Base-by-base conservation (phyloP, 2,797 vertebrate species). In the Clarias laeviceps region DNA sequence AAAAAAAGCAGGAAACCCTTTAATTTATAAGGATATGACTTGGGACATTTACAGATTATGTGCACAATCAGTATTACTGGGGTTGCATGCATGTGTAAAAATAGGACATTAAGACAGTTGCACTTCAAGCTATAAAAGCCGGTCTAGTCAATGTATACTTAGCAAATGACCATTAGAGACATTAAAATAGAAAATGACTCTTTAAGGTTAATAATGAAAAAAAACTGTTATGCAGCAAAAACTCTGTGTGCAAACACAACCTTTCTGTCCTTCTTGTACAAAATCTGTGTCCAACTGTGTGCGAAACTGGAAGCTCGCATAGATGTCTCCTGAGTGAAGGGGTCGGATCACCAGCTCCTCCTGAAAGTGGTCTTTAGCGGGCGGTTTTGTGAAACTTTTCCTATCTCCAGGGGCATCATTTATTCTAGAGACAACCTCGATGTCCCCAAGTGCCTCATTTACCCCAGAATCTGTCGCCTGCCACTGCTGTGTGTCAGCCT, bases 231-330 rank as follows among this genome's bases (percentile, higher is more conserved):
- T 17, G n/a, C 29, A 22, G 27, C 17, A 76, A 15, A 29, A 22
- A 79, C 24, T 29, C 32, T 40, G 59, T 34, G 34, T 9, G 0
- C 17, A 80, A 69, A 15, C 0, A 70, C 54, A 61, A 97, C 97
- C 97, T 93, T 94, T 96, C 79, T 95, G 94, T 74, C 91, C 94
- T 82, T 92, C 93, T 86, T 95, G 91, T 20, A 87, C 68, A 69
- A 91, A 87, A 85, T 98, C 97, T 0, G 95, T 95, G 76, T 98
- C 96, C 97, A 97, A 97, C 29, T 95, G 92, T 20, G 96, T 97
- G 77, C 96, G 96, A 91, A 99, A 99, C 93, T 99, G 98, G 92
- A 99, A 99, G 59, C 96, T 97, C 61, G 97, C 95, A 84, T 97
- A 97, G 56, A 99, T 93, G 82, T 98, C 97, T 29, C 97, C 98